These are phyloP conservation scores for Corythoichthys intestinalis DNA, from an alignment of 2,113 vertebrate species.

Conservation along the genomic window DNA sequence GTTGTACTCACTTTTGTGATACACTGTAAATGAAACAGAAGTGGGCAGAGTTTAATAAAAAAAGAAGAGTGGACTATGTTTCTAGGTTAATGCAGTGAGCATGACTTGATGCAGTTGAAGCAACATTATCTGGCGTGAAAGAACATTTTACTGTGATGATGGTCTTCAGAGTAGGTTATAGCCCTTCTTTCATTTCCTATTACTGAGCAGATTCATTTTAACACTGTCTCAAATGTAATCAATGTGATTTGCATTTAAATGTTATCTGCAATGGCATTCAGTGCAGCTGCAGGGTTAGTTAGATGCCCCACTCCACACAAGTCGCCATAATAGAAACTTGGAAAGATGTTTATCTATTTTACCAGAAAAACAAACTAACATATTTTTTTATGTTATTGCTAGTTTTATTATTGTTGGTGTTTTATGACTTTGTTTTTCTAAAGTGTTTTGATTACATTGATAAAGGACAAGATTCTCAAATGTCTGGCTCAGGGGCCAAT, in stretches of 20 bases:
- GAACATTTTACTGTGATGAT: conserved; percentile 8
- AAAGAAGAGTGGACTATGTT: not conserved
- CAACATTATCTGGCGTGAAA: conserved; percentile 13
- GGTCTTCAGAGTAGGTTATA: conserved; percentile 32
- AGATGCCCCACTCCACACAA: conserved; percentile 21
- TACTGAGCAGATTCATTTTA: conserved; percentile 26
- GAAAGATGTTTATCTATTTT: not conserved
- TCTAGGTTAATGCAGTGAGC: not conserved
- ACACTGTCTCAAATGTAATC: conserved; percentile 34
- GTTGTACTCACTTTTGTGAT: no score
- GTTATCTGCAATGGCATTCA: conserved; percentile 23
- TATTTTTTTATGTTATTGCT: not conserved
- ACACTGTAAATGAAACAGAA: not conserved
- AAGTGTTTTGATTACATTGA: no score
- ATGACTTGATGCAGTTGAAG: conserved; percentile 8
- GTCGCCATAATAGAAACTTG: not conserved
- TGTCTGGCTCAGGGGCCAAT: no score
- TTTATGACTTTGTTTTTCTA: no score
- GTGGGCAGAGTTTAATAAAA: not conserved
- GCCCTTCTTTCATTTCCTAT: conserved; percentile 3
- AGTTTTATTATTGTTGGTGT: no score
- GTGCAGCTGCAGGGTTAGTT: conserved; percentile 37
- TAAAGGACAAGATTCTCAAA: no score
- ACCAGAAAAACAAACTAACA: not conserved
- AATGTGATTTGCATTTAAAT: conserved; percentile 62